Evolutionary conservation across 2,888 invertebrate genomes (phyloP).

Genomic region (Lapara coniferarum): DNA sequence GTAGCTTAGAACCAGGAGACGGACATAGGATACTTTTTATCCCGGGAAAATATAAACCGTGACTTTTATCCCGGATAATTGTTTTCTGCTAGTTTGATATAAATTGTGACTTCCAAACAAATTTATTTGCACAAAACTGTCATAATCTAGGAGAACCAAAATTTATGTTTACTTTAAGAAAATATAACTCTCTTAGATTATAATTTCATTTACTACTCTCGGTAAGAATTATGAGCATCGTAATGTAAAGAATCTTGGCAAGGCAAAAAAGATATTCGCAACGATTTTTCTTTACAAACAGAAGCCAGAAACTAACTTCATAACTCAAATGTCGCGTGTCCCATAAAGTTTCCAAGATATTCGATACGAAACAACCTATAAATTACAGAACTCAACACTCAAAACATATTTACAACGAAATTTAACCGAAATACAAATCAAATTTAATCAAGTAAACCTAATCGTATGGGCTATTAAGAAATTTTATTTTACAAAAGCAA

Average conservation of each 20-base stretch:
- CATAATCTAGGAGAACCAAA: no score
- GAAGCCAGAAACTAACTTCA: neutral
- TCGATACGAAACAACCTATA: neutral
- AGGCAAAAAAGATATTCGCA: neutral
- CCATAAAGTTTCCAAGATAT: constrained; percentile 9
- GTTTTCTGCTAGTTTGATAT: no score
- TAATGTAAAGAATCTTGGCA: neutral
- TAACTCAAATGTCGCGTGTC: constrained; percentile 7
- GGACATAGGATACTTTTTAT: no score
- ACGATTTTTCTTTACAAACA: neutral
- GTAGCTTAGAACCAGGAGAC: no score
- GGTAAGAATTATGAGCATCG: neutral
- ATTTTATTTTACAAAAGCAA: constrained; percentile 64
- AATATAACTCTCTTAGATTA: neutral
- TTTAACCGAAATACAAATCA: constrained; percentile 25
- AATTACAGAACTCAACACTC: neutral
- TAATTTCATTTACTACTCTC: neutral
- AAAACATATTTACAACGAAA: constrained; percentile 14
- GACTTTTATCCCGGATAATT: no score
- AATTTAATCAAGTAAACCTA: constrained; percentile 37
- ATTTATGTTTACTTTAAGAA: neutral
- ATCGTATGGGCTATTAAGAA: constrained; percentile 48
- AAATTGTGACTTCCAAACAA: no score
- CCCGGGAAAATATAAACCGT: no score
- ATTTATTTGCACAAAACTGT: no score